These are phyloP conservation scores for Platorchestia sp. DNA, from an alignment of 1,140 invertebrate genomes.

Conservation along the genomic window DNA sequence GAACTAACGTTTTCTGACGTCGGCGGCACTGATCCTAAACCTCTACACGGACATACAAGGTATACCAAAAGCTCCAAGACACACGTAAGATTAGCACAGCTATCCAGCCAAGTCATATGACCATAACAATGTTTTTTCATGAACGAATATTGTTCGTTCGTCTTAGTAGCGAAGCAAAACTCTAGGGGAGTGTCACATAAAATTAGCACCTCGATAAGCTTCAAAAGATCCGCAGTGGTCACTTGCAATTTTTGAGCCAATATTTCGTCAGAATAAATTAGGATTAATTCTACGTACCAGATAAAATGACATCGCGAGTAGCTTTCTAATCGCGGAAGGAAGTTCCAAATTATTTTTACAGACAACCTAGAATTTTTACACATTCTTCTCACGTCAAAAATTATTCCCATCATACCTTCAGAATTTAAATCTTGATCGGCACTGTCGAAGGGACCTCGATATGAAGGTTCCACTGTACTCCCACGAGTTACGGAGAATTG, in stretches of 20 bases:
- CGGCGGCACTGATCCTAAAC: background rate
- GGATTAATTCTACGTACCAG: background rate
- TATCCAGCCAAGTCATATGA: background rate
- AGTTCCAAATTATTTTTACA: background rate
- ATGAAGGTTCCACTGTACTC: background rate
- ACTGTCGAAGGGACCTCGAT: background rate
- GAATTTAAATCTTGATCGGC: background rate
- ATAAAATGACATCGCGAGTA: background rate
- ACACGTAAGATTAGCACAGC: background rate
- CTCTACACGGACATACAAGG: background rate
- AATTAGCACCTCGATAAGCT: background rate
- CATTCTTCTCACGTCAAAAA: background rate
- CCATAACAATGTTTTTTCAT: constrained; percentile 2
- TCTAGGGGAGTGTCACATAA: background rate
- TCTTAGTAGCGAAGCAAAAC: background rate
- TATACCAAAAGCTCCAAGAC: background rate
- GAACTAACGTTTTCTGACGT: background rate
- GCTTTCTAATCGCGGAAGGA: background rate
- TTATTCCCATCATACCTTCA: background rate
- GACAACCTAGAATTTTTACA: background rate
- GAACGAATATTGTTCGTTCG: background rate
- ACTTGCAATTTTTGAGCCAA: background rate
- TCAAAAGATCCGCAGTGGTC: background rate
- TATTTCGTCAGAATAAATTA: background rate
- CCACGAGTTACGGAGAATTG: background rate